Evolutionary conservation across 1,140 invertebrate genomes (phyloP), one percentile per base, ranked within the genome.

Genomic region (Trissolcus basalis): DNA sequence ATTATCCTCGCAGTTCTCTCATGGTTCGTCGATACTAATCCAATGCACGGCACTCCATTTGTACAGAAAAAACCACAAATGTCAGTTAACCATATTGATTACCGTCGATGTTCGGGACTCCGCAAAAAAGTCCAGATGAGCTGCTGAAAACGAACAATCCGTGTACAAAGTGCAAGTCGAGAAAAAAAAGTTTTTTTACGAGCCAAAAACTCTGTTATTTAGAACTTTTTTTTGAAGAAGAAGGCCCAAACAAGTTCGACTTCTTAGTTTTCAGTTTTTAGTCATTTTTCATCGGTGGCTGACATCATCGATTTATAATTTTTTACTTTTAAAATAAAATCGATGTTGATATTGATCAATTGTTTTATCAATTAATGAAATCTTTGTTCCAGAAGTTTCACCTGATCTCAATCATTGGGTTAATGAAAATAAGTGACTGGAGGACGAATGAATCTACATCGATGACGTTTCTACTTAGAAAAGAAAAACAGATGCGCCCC

Each of bases 401-500:
- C n/a, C n/a, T n/a, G n/a, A n/a, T n/a, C n/a, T n/a, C n/a, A n/a
- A 43, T 43, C 7, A 43, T 43, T 9, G 12, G 6, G 39, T 11
- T 43, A 4, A 43, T 43, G 8, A 43, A 43, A n/a, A 5, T 19
- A 32, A 45, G 13, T 54, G 64, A 68, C 56, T 56, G 16, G 56
- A 48, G 41, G n/a, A n/a, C n/a, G 73, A 78, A 70, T 55, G 14
- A 61, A 36, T 19, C 67, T 36, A 71, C 71, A 67, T 74, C 67
- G 67, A 68, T 61, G 55, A 64, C 16, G 36, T 68, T 65, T 65
- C 36, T 36, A 69, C 58, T 65, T 61, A 70, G 49, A 70, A 67
- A 59, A 64, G 32, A 36, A 71, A 74, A 44, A 71, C 77, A 79
- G 77, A 79, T 79, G 77, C 68, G 63, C 67, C 77, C 77, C 71